These are phyloP conservation scores for Phocoena phocoena DNA, from an alignment of 2,113 vertebrate species.

Conservation along the genomic window DNA sequence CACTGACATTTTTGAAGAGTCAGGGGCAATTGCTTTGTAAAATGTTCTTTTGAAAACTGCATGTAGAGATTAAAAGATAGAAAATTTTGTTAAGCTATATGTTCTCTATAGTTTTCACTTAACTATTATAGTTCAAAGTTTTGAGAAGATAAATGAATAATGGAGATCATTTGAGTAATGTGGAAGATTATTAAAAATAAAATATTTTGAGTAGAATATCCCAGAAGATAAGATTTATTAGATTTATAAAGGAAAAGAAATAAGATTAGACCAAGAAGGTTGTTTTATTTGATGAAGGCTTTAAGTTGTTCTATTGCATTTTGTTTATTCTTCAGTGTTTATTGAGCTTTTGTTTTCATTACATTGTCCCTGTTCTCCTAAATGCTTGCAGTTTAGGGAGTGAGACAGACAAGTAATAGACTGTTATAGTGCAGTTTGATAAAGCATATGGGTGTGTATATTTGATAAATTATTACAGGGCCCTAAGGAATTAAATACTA, in stretches of 20 bases:
- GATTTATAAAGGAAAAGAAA: constrained; percentile 30
- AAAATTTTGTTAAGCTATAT: neutral
- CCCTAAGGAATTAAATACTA: neutral
- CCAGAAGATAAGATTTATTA: neutral
- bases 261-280: neutral
- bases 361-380: neutral
- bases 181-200: constrained; percentile 44
- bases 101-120: constrained; percentile 5
- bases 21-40: constrained; percentile 33
- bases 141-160: constrained; percentile 19
- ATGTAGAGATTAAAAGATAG: constrained; percentile 50
- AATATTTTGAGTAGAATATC: constrained; percentile 53
- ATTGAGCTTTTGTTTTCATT: neutral
- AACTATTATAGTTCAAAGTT: neutral
- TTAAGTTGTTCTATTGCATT: neutral
- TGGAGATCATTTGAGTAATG: constrained; percentile 22
- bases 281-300: neutral
- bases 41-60: constrained; percentile 56
- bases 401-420: neutral
- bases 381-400: neutral
- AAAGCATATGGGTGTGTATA: neutral
- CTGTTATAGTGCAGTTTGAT: neutral
- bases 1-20: constrained; percentile 41
- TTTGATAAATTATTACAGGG: neutral
- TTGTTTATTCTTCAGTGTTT: constrained; percentile 30